Evolutionary conservation across 2,797 vertebrate genomes (phyloP).

Genomic region (Scyliorhinus canicula): DNA sequence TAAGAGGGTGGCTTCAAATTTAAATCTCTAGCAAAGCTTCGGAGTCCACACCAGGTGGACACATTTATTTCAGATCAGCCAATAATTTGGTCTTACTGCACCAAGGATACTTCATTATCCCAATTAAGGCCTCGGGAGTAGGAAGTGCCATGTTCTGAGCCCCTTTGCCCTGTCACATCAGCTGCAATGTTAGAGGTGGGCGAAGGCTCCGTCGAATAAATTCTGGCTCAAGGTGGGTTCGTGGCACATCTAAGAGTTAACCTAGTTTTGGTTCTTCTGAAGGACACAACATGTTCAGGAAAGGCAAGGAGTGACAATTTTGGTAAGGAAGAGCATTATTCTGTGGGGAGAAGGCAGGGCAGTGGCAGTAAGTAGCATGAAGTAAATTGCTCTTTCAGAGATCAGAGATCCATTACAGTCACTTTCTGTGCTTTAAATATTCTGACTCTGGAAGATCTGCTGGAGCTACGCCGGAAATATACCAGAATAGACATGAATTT

Average conservation of each 20-base stretch:
- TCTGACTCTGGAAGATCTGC: background rate
- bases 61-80: background rate
- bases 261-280: background rate
- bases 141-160: background rate
- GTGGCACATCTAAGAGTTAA: background rate
- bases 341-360: background rate
- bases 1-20: background rate
- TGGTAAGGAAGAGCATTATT: no score
- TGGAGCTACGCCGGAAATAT: background rate
- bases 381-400: background rate
- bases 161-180: background rate
- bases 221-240: background rate
- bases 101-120: background rate
- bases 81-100: background rate
- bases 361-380: background rate
- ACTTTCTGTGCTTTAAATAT: no score
- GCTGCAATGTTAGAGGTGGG: background rate
- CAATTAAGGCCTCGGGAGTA: background rate
- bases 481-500: background rate
- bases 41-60: background rate
- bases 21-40: background rate
- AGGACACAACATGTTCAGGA: no score
- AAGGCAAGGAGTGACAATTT: no score
- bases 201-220: background rate
- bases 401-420: background rate